Evolutionary conservation across 2,888 invertebrate species (phyloP), one percentile per base, ranked within the genome.

Genomic region (Archips xylosteana): DNA sequence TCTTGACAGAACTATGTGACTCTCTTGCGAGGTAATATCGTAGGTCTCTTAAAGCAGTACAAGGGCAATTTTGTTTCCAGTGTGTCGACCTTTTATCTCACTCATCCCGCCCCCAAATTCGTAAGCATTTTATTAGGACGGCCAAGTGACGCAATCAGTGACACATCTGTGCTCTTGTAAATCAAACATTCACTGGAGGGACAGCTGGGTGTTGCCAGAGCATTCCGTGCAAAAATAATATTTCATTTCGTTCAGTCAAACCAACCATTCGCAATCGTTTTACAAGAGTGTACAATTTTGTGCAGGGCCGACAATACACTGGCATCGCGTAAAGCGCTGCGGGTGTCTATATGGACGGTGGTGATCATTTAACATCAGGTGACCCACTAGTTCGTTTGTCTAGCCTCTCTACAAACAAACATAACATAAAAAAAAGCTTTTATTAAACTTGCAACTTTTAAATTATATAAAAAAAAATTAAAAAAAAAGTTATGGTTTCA

Each of bases 161-260:
- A 79, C 81, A 82, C 81, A 81, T 82, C 78, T 77, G 79, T 42
- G 67, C 72, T 51, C 61, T 62, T 75, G 75, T 75, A 74, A 64
- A 73, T 74, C 74, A 74, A 74, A 51, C 74, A 60, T 51, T 51
- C 42, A 57, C 42, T 54, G 60, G 61, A 62, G 61, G 61, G 62
- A 51, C 39, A 39, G 61, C 49, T 10, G 32, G 12, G 32, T 32
- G 57, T 57, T 57, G 57, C 57, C 32, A 57, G 23, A 57, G 12
- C 32, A 57, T 32, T 3, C 1, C 12, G 32, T 12, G 57, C 12
- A 57, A 57, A 57, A 32, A 57, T 10, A 2, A 32, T 23, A 8
- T 23, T 54, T 15, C 5, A 54, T 15, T 54, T 54, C 8, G 15
- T 49, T 12, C 4, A 49, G n/a, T 12, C 3, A 49, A n/a, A 12